Evolutionary conservation across 2,113 vertebrate genomes (phyloP).

Genomic region (Ailurus styani): DNA sequence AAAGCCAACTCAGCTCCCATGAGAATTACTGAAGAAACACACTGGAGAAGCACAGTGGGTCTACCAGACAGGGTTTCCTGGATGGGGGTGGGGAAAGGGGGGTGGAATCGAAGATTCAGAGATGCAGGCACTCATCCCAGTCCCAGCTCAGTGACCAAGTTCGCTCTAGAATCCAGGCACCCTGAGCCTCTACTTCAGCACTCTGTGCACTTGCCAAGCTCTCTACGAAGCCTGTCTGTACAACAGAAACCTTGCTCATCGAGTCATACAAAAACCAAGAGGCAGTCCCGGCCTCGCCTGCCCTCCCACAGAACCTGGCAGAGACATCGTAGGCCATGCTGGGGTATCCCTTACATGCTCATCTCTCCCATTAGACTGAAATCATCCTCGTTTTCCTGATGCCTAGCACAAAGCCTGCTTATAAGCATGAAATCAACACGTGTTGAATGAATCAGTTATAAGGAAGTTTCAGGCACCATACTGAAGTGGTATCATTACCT

Average conservation of each 20-base stretch:
- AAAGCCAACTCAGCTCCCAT: neutral
- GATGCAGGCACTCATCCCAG: neutral
- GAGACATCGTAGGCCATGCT: fast-evolving
- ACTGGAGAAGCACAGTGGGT: neutral
- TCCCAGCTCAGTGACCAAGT: neutral
- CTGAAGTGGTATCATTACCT: neutral
- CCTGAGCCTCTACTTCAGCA: neutral
- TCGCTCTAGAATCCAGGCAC: neutral
- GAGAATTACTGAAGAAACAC: neutral
- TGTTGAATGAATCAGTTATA: neutral
- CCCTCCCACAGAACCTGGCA: too few species aligned
- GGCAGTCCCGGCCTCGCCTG: neutral
- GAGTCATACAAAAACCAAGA: neutral
- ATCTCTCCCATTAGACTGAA: neutral
- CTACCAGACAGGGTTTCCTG: neutral
- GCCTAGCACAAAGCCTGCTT: neutral
- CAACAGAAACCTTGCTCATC: neutral
- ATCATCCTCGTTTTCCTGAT: neutral
- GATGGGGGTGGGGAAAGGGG: neutral
- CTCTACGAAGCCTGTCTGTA: neutral
- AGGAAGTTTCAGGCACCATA: neutral
- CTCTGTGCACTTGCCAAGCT: neutral
- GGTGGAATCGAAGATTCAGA: neutral
- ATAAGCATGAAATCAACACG: neutral
- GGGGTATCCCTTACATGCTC: neutral